Evolutionary conservation across 1,140 invertebrate species (phyloP), one percentile per base, ranked within the genome.

Genomic region (Lepidotrigona ventralis): DNA sequence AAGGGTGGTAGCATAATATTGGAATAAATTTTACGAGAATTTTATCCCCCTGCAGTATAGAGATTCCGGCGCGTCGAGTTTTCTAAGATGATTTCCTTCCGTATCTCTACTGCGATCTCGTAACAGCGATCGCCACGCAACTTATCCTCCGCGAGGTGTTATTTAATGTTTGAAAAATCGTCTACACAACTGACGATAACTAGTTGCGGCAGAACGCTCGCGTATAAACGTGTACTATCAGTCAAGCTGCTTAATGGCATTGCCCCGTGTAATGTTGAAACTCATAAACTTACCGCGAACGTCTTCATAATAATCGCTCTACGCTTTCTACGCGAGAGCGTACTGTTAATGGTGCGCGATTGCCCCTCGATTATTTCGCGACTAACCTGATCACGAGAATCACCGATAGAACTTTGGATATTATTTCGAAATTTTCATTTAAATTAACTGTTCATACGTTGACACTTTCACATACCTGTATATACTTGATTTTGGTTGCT

Each of bases 261-360:
- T 46, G 39, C 68, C 58, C 51, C 58, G 79, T 77, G 14, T 66
- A 46, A 53, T 72, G 69, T 26, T 64, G 84, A 81, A 56, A 72
- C 88, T 89, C 88, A 82, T 89, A 89, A 89, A 89, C 82, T 81
- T 64, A 85, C 79, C 75, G 60, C 58, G 79, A 89, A 89, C 77
- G 79, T 89, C 88, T 89, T 87, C 83, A 89, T 89, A 89, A 89
- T 88, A 89, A 89, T 88, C 78, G 79, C 71, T 75, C 64, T 66
- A 63, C 72, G 51, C 69, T 39, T 51, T 39, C 64, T 1, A 54
- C 33, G 29, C 14, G 46, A 19, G 29, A 19, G 51, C 9, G 17
- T n/a, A 29, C 51, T n/a, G 51, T 54, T 54, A 58, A 56, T 46
- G 33, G 70, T n/a, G n/a, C 72, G 63, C 66, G 70, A 64, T 79